Percentiles rank a stretch among this genome's conserved stretches.
These are phyloP conservation scores for Eutolmus rufibarbis DNA, from an alignment of 2,888 invertebrate species.

Conservation along the genomic window DNA sequence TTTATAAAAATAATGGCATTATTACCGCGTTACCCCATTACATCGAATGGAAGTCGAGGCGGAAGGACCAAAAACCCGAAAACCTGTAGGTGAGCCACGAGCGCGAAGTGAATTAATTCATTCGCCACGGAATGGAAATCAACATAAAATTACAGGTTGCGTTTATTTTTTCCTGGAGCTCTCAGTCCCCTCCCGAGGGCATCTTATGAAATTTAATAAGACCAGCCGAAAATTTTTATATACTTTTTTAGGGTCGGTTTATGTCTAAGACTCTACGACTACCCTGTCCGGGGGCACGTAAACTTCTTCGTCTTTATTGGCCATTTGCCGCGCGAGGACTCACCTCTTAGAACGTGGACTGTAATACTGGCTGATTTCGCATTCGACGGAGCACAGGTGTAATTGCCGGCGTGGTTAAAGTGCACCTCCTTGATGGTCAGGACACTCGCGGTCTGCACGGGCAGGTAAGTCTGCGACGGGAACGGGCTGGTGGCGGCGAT, in stretches of 20 bases:
- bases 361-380: constrained; percentile 77
- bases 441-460: constrained; percentile 63
- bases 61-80: neutral
- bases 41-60: neutral
- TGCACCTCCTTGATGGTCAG: constrained; percentile 72
- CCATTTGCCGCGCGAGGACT: constrained; percentile 49
- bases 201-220: neutral
- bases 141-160: neutral
- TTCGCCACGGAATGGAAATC: neutral
- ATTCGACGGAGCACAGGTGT: constrained; percentile 82
- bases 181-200: neutral
- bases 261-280: neutral
- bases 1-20: neutral
- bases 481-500: constrained; percentile 8
- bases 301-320: neutral
- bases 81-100: neutral
- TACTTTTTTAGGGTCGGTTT: neutral
- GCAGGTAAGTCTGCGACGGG: constrained; percentile 36
- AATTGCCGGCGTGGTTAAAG: constrained; percentile 77
- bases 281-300: neutral
- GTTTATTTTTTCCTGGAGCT: neutral
- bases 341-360: constrained; percentile 75
- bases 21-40: neutral
- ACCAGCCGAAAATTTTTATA: neutral
- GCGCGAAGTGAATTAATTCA: neutral